Conservation (phyloP, 2,888 invertebrate genomes). For the Argynnis bischoffii region DNA sequence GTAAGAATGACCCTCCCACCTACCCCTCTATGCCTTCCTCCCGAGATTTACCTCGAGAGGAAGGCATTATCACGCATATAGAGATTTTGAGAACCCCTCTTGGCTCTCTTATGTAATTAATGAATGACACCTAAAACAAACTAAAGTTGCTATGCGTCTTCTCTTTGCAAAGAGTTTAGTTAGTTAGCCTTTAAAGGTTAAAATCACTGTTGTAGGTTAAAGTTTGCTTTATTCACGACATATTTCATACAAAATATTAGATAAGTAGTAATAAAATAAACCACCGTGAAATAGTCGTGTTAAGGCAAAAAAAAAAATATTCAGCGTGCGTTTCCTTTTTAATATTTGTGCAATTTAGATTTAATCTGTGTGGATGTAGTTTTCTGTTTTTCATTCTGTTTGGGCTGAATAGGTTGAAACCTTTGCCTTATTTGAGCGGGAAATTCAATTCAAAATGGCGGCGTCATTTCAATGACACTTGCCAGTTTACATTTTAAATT, state of each 20-base stretch:
- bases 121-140: no score
- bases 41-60: no score
- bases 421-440: background rate
- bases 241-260: slow-evolving; percentile 19
- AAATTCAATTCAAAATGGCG: slow-evolving; percentile 12
- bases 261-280: slow-evolving; percentile 19
- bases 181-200: background rate
- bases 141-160: no score
- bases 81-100: no score
- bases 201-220: background rate
- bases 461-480: background rate
- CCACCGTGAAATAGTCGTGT: slow-evolving; percentile 31
- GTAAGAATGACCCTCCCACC: no score
- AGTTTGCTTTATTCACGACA: slow-evolving; percentile 23
- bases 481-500: background rate
- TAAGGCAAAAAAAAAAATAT: slow-evolving; percentile 8
- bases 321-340: background rate
- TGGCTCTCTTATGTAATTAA: no score
- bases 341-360: slow-evolving; percentile 13
- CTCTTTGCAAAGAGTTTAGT: slow-evolving; percentile 2
- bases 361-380: slow-evolving; percentile 65
- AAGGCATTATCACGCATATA: no score
- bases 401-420: slow-evolving; percentile 3
- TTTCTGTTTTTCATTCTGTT: slow-evolving; percentile 35
- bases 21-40: no score